These are phyloP conservation scores for Tetropium fuscum DNA, from an alignment of 2,888 invertebrate genomes.

Conservation along the genomic window DNA sequence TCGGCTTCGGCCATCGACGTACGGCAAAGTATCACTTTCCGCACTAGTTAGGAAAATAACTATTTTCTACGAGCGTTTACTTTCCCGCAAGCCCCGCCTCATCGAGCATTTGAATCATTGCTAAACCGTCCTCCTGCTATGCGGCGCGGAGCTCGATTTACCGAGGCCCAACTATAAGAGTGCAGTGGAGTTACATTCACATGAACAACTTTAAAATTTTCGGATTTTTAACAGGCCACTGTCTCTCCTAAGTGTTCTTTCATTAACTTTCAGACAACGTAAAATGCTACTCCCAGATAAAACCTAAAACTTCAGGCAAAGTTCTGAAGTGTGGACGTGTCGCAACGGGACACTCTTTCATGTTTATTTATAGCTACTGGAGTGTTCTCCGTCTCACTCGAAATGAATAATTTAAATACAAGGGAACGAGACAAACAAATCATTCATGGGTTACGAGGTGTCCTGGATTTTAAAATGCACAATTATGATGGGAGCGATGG, in stretches of 20 bases:
- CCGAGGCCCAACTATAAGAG: not conserved
- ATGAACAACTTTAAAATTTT: constrained; percentile 23
- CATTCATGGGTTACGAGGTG: constrained; percentile 7
- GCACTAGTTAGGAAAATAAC: no score
- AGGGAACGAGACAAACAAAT: constrained; percentile 21
- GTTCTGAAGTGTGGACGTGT: constrained; percentile 57
- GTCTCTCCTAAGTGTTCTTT: constrained; percentile 54
- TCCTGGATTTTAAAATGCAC: constrained; percentile 21
- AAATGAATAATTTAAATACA: constrained; percentile 16
- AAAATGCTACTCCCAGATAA: constrained; percentile 56
- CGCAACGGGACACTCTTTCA: constrained; percentile 46
- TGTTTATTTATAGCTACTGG: constrained; percentile 42
- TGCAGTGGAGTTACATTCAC: constrained; percentile 21
- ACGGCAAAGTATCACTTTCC: no score
- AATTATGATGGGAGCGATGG: constrained; percentile 19
- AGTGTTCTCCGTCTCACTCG: constrained; percentile 9
- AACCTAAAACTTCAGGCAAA: constrained; percentile 49
- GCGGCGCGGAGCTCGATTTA: constrained; percentile 16
- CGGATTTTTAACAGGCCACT: constrained; percentile 50
- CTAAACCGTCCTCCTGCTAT: no score
- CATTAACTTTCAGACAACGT: constrained; percentile 59
- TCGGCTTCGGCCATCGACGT: no score
- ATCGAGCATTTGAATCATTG: no score
- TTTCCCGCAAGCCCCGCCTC: no score
- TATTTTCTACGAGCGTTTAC: no score